phyloP scores from a whole-genome alignment of 2,888 invertebrate species.

The Ferdinandea cuprea region DNA sequence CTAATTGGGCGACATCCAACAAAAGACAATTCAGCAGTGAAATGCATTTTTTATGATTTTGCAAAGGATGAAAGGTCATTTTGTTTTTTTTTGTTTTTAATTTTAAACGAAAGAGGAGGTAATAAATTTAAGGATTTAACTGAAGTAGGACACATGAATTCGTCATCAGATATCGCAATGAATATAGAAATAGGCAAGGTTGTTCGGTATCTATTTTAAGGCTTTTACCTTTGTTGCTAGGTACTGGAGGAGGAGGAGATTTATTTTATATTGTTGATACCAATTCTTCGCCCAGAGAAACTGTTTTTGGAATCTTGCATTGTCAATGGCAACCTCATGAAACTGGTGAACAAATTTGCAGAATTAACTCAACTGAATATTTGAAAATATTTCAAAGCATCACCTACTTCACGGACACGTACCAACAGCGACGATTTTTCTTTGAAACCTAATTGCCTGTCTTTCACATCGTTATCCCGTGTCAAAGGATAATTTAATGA shows the following conservation, averaged over 20 bases:
- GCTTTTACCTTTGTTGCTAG: too few species aligned
- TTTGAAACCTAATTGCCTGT: conserved; percentile 46
- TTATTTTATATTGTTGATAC: too few species aligned
- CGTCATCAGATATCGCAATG: too few species aligned
- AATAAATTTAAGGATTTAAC: too few species aligned
- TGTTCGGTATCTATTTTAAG: too few species aligned
- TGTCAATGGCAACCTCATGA: too few species aligned
- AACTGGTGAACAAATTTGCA: not conserved
- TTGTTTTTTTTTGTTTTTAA: conserved; percentile 1
- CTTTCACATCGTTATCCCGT: conserved; percentile 36
- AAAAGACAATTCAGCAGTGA: conserved; percentile 59
- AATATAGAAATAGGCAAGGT: too few species aligned
- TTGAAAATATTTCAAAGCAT: not conserved
- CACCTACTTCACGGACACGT: not conserved
- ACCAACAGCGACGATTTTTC: conserved; percentile 3
- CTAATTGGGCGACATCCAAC: conserved; percentile 71
- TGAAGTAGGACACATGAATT: too few species aligned
- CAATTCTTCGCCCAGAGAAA: too few species aligned
- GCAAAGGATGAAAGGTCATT: conserved; percentile 60
- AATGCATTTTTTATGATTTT: conserved; percentile 61
- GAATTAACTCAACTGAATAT: not conserved
- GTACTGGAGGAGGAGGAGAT: too few species aligned
- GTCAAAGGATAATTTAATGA: conserved; percentile 47
- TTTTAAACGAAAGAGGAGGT: too few species aligned
- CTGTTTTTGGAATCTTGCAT: too few species aligned